Base-by-base conservation (phyloP, 2,888 invertebrate genomes). In the Heliconius aoede region DNA sequence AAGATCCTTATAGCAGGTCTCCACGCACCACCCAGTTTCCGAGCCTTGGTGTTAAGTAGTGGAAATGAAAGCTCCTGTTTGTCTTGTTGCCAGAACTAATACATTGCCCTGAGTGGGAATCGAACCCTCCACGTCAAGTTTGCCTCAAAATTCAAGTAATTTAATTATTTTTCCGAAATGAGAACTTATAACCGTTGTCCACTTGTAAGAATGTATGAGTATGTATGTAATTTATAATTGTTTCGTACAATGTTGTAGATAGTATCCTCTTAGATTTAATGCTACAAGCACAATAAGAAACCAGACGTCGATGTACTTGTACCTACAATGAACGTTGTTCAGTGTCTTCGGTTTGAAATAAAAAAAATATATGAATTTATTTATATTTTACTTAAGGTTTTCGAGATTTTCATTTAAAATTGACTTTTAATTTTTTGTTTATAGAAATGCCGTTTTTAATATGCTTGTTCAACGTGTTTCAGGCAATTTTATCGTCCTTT, bases 251-350 rank as follows among this genome's bases (percentile, higher is more conserved):
- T 40, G 36, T 64, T 65, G 65, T 36, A 65, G 65, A 65, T 40
- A 65, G 36, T 65, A 65, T 65, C 65, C 36, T 65, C 65, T 65
- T 65, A 65, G 65, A 65, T 65, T 65, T 65, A 65, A 65, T 65
- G 36, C 65, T 65, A 65, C 65, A 65, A 65, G 65, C 65, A 24
- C 65, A 36, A 65, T 65, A 65, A 40, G 36, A 64, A 32, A 64
- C 36, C 36, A 65, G 36, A 36, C 15, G 65, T 65, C 65, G 65
- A 65, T 65, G 65, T 60, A 15, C 24, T 26, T 2, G n/a, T 11
- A 58, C 24, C 13, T 40, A 40, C 32, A 32, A 64, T 64, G n/a
- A 64, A 40, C 32, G 13, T 11, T 65, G 21, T 36, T 8, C 36
- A 24, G 8, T 24, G 36, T 32, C 30, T 5, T 64, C 7, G 36